Evolutionary conservation across 2,888 invertebrate species (phyloP).

Genomic region (Cephus sareptanus): DNA sequence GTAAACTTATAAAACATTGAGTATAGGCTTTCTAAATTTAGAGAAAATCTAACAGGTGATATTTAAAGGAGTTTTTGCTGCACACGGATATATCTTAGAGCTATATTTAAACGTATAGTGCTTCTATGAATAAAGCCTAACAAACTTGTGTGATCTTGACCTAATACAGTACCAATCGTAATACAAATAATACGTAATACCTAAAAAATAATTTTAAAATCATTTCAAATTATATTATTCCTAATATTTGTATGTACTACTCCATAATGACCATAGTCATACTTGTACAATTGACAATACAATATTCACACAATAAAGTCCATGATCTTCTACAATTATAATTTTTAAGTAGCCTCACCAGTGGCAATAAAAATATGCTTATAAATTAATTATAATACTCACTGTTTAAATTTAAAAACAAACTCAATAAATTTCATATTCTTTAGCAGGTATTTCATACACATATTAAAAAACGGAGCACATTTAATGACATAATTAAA

Average conservation of each 20-base stretch:
- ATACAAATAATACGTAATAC: background rate
- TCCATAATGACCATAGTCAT: background rate
- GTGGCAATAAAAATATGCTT: background rate
- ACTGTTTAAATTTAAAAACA: background rate
- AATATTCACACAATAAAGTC: background rate
- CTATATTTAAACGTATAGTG: background rate
- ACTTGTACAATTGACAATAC: background rate
- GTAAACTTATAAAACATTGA: background rate
- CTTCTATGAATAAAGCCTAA: background rate
- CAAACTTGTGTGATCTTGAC: background rate
- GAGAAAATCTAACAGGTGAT: slow-evolving; percentile 27
- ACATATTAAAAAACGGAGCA: background rate
- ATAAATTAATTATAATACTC: background rate
- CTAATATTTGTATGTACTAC: background rate
- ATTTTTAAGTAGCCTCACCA: background rate
- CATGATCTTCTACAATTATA: background rate
- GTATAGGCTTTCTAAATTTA: slow-evolving; percentile 20
- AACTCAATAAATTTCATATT: background rate
- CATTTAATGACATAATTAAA: background rate
- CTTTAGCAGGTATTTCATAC: background rate
- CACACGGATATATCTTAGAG: background rate
- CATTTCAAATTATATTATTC: background rate
- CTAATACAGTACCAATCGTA: background rate
- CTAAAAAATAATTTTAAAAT: background rate
- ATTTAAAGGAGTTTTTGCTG: slow-evolving; percentile 1